Evolutionary conservation across 2,113 vertebrate species (phyloP).

Genomic region (Tenebrosternarchus preto): DNA sequence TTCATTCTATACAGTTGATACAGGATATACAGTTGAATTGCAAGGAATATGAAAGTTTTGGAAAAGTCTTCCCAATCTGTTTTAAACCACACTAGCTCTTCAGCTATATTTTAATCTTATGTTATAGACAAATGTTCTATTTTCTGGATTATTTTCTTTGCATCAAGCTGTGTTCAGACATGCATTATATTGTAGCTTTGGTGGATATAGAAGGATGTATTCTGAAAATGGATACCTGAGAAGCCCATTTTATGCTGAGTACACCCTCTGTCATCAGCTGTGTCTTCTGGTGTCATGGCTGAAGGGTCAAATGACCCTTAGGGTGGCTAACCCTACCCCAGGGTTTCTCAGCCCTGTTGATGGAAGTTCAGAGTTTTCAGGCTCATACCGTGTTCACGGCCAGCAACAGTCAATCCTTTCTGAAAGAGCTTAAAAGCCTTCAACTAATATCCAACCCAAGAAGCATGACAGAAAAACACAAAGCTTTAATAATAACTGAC

Average conservation of each 20-base stretch:
- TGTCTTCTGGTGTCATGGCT: conserved; percentile 4
- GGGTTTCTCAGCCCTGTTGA: conserved; percentile 45
- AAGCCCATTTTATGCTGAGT: not conserved
- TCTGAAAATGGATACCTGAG: not conserved
- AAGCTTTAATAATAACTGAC: conserved; percentile 20
- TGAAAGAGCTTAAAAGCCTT: conserved; percentile 4
- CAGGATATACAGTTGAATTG: too few species aligned
- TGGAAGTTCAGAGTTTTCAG: conserved; percentile 17
- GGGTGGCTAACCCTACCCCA: conserved; percentile 35
- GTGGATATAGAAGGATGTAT: too few species aligned
- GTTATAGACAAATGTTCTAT: too few species aligned
- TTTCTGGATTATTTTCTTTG: too few species aligned
- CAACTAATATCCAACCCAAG: conserved; percentile 20
- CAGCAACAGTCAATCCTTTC: conserved; percentile 45
- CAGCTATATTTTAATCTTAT: too few species aligned
- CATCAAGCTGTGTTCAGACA: too few species aligned
- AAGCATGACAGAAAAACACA: not conserved
- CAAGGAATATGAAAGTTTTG: too few species aligned
- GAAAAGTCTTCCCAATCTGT: too few species aligned
- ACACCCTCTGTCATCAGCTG: not conserved
- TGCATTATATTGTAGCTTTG: too few species aligned
- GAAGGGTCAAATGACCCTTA: conserved; percentile 15
- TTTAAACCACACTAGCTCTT: too few species aligned
- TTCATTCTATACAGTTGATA: too few species aligned
- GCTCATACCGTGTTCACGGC: conserved; percentile 25